A percentile compares a stretch with the other conserved stretches of the same genome.
These are phyloP conservation scores for Pseudorasbora parva DNA, from an alignment of 2,113 vertebrate genomes.

Conservation along the genomic window DNA sequence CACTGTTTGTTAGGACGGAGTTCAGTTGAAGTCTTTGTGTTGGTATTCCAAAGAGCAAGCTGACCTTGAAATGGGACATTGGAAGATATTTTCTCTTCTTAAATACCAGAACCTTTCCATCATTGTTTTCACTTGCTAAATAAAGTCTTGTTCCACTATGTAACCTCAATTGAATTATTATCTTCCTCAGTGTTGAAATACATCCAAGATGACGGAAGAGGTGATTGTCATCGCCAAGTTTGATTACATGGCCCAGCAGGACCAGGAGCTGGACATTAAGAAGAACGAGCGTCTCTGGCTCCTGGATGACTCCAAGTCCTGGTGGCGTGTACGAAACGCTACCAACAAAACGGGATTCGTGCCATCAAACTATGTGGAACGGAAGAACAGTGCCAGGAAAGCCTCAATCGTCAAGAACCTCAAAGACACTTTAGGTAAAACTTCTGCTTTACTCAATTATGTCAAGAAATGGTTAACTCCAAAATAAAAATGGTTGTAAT, in stretches of 20 bases:
- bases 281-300: constrained; percentile 91
- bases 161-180: constrained; percentile 20
- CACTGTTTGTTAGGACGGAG: neutral
- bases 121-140: neutral
- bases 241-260: constrained; percentile 92
- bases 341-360: constrained; percentile 92
- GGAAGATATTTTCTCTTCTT: neutral
- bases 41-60: neutral
- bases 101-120: neutral
- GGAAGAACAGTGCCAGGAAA: constrained; percentile 91
- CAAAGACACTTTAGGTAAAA: constrained; percentile 88
- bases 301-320: constrained; percentile 90
- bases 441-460: neutral
- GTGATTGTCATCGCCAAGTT: constrained; percentile 92
- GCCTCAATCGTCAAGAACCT: constrained; percentile 91
- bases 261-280: constrained; percentile 92
- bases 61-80: neutral
- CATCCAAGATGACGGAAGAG: constrained; percentile 90
- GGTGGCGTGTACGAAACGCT: constrained; percentile 90
- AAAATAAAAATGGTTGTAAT: no score
- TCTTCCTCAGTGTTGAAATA: constrained; percentile 66
- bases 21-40: neutral
- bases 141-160: neutral
- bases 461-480: neutral
- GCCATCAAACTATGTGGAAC: constrained; percentile 91